A percentile compares a stretch with the other conserved stretches of the same genome.
Evolutionary conservation across 1,140 invertebrate genomes (phyloP).

Genomic region (Bombus breviceps): DNA sequence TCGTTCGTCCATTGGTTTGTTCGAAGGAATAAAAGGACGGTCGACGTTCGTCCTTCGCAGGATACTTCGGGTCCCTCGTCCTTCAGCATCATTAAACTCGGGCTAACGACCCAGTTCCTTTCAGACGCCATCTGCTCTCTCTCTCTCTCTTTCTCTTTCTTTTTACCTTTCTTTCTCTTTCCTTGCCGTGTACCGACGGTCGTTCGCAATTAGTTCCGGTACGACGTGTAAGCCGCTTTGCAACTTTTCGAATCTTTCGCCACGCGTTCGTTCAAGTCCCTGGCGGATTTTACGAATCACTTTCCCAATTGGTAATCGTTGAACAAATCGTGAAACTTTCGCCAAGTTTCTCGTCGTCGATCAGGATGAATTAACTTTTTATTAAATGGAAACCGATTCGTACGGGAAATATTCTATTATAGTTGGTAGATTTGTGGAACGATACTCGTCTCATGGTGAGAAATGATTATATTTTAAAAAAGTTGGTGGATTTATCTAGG

Average conservation of each 20-base stretch:
- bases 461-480: neutral
- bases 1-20: constrained; percentile 39
- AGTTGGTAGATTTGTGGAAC: neutral
- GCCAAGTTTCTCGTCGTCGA: neutral
- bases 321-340: neutral
- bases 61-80: constrained; percentile 61
- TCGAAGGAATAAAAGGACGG: constrained; percentile 68
- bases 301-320: neutral
- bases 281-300: constrained; percentile 4
- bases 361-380: neutral
- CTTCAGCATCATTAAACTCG: constrained; percentile 66
- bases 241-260: constrained; percentile 32
- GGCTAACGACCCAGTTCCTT: constrained; percentile 69
- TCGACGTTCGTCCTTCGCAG: constrained; percentile 67
- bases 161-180: neutral
- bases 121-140: constrained; percentile 60
- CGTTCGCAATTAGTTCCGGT: constrained; percentile 66
- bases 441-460: neutral
- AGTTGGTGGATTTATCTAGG: neutral
- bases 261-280: neutral
- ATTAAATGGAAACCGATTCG: neutral
- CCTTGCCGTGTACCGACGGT: neutral
- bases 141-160: neutral
- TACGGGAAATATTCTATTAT: neutral
- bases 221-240: constrained; percentile 43